phyloP scores from a whole-genome alignment of 2,113 vertebrate genomes.

The Phylloscopus trochilus region DNA sequence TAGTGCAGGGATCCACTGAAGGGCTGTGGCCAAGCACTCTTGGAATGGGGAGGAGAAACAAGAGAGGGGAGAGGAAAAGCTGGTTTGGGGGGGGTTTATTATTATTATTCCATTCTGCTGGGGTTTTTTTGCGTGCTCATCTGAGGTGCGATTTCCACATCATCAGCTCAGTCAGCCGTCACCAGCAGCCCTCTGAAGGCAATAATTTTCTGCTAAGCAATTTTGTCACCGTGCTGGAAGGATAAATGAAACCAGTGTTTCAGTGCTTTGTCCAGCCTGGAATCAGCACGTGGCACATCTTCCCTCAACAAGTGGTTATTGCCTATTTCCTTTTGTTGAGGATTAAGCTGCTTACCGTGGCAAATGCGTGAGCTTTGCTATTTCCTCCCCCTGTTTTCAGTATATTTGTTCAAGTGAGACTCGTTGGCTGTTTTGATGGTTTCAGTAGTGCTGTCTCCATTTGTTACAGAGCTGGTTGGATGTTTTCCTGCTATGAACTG shows the following conservation, averaged over 20 bases:
- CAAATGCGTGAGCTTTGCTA: not conserved
- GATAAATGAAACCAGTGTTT: constrained; percentile 24
- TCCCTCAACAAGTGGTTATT: not conserved
- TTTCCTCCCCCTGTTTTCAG: not conserved
- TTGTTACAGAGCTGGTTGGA: not conserved
- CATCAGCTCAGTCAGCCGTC: constrained; percentile 2
- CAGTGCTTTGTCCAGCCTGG: not conserved
- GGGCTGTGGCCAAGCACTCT: not conserved
- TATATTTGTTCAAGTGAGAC: not conserved
- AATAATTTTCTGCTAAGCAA: constrained; percentile 31
- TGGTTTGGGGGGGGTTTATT: not conserved
- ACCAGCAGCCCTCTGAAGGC: constrained; percentile 3
- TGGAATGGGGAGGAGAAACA: not conserved
- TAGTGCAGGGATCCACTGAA: not conserved
- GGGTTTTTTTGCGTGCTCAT: not conserved
- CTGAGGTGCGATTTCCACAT: constrained; percentile 22
- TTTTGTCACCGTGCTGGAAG: constrained; percentile 10
- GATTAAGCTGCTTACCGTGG: not conserved
- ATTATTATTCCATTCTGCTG: not conserved
- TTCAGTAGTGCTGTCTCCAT: not conserved
- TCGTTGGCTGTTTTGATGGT: not conserved
- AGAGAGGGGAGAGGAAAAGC: not conserved
- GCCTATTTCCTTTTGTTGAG: not conserved
- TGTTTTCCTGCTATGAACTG: not conserved
- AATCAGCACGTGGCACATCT: not conserved